A percentile compares a stretch with the other conserved stretches of the same genome.
phyloP scores from a whole-genome alignment of 2,888 invertebrate genomes.

The Trissolcus japonicus region DNA sequence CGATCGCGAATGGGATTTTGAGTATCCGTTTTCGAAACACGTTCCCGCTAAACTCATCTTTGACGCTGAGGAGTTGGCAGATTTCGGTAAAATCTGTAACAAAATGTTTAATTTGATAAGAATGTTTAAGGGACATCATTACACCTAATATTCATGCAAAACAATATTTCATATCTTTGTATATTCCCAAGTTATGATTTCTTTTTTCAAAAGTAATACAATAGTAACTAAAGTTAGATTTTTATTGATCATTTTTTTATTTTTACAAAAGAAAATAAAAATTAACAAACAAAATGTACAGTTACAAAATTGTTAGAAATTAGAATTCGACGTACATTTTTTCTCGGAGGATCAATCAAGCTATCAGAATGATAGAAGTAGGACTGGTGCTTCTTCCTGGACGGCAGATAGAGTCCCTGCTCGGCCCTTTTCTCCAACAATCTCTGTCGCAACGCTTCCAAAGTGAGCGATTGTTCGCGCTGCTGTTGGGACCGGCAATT shows the following conservation, averaged over 20 bases:
- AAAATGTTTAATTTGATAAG: too few species aligned
- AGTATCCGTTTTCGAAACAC: constrained; percentile 21
- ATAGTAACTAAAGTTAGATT: too few species aligned
- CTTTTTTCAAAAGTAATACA: too few species aligned
- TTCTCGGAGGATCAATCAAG: constrained; percentile 15
- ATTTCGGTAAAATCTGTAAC: neutral
- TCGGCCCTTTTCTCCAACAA: constrained; percentile 66
- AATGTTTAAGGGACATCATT: too few species aligned
- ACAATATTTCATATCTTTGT: too few species aligned
- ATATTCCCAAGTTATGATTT: too few species aligned
- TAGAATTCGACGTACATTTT: constrained; percentile 12
- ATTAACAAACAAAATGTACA: too few species aligned
- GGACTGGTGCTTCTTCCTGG: constrained; percentile 62
- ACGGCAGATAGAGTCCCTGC: constrained; percentile 66
- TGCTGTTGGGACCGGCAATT: constrained; percentile 28
- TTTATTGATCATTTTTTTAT: too few species aligned
- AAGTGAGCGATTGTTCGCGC: constrained; percentile 48
- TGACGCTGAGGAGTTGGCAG: constrained; percentile 7
- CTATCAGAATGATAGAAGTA: constrained; percentile 57
- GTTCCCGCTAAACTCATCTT: constrained; percentile 47
- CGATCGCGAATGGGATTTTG: neutral
- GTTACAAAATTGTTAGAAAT: too few species aligned
- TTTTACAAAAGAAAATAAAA: too few species aligned
- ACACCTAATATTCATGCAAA: too few species aligned
- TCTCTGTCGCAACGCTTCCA: constrained; percentile 63